These are phyloP conservation scores for Pitta sordida DNA, from an alignment of 2,113 vertebrate genomes.

Conservation along the genomic window DNA sequence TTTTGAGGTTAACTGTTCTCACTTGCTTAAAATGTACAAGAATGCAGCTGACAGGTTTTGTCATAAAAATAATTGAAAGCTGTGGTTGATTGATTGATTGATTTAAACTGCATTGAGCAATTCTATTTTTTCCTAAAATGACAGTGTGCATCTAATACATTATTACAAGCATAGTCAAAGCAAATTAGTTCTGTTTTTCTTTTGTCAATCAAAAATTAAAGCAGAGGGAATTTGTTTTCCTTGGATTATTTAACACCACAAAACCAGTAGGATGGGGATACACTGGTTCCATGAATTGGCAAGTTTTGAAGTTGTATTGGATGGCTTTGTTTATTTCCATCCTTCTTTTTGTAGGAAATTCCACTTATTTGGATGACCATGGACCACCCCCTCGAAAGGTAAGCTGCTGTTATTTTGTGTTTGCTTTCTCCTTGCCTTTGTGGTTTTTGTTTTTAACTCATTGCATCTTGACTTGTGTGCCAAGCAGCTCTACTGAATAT, in stretches of 20 bases:
- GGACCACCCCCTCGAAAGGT: slow-evolving; percentile 86
- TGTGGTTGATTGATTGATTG: not conserved
- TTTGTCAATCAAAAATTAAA: not conserved
- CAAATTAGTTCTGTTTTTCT: not conserved
- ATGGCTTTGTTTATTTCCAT: slow-evolving; percentile 4
- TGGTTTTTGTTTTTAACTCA: not conserved
- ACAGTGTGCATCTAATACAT: not conserved
- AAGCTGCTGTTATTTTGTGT: slow-evolving; percentile 24
- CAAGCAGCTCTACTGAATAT: not conserved
- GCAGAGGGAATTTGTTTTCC: not conserved
- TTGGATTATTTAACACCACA: not conserved
- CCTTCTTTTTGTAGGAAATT: slow-evolving; percentile 80
- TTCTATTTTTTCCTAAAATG: not conserved
- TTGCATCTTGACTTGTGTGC: not conserved
- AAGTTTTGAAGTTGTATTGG: not conserved
- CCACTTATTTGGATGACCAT: slow-evolving; percentile 93
- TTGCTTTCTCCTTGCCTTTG: not conserved
- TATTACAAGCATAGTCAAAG: not conserved
- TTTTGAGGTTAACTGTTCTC: not conserved
- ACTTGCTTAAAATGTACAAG: not conserved
- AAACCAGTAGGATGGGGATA: not conserved
- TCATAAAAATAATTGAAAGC: not conserved
- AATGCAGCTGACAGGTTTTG: not conserved
- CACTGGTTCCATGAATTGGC: not conserved
- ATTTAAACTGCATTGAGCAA: not conserved